Evolutionary conservation across 2,113 vertebrate genomes (phyloP).

Genomic region (Chionomys nivalis): DNA sequence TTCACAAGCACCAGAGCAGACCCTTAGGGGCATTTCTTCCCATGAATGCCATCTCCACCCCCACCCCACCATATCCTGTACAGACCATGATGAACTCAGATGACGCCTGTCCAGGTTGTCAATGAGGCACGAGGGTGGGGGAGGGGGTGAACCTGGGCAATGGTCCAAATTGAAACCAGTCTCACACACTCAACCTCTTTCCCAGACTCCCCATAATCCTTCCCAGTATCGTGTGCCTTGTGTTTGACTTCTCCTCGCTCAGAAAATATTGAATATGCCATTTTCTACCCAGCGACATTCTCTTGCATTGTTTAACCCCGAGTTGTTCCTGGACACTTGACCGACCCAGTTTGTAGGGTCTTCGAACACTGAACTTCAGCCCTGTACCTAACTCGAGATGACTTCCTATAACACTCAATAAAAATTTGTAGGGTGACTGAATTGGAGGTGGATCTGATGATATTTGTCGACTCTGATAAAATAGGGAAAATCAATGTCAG

Average conservation of each 20-base stretch:
- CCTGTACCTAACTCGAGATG: constrained; percentile 10
- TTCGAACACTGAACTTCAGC: constrained; percentile 1
- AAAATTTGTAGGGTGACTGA: constrained; percentile 67
- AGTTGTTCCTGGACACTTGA: background rate
- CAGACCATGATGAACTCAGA: constrained; percentile 9
- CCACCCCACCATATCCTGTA: background rate
- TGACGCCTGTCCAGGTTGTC: background rate
- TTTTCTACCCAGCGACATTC: constrained; percentile 28
- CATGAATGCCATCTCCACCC: constrained; percentile 60
- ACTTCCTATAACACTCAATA: constrained; percentile 56
- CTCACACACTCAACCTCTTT: background rate
- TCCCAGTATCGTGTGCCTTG: background rate
- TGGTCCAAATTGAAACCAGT: constrained; percentile 38
- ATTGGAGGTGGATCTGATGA: constrained; percentile 69
- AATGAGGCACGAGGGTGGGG: background rate
- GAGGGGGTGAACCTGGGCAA: background rate
- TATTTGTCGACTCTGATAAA: constrained; percentile 72
- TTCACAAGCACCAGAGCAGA: constrained; percentile 67
- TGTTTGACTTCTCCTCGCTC: background rate
- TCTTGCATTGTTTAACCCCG: background rate
- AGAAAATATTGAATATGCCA: background rate
- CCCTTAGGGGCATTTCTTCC: constrained; percentile 69
- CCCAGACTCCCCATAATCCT: background rate
- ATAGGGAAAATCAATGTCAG: constrained; percentile 72
- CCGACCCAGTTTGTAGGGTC: background rate